These are phyloP conservation scores for Periophthalmodon schlosseri DNA, from an alignment of 2,113 vertebrate species.

Conservation along the genomic window DNA sequence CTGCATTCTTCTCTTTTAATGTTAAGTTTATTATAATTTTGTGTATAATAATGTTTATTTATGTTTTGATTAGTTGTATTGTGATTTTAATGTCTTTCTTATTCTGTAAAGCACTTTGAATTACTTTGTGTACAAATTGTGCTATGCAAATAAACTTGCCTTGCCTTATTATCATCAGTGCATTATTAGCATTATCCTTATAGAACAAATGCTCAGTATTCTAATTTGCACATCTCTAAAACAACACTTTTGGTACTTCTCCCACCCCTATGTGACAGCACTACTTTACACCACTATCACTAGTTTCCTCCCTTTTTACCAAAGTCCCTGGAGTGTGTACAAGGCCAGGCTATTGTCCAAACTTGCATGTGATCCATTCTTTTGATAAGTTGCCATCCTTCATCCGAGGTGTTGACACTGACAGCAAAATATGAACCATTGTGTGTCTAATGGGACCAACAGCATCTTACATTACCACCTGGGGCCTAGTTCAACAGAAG, in stretches of 20 bases:
- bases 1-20: no score
- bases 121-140: no score
- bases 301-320: slow-evolving; percentile 28
- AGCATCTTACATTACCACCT: slow-evolving; percentile 70
- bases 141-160: no score
- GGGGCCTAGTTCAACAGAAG: slow-evolving; percentile 52
- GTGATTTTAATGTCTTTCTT: no score
- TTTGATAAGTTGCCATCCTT: slow-evolving; percentile 62
- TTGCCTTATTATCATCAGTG: no score
- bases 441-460: slow-evolving; percentile 45
- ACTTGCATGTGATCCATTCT: slow-evolving; percentile 60
- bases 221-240: no score
- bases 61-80: no score
- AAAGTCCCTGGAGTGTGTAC: slow-evolving; percentile 43
- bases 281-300: slow-evolving; percentile 8
- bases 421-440: slow-evolving; percentile 50
- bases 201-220: no score
- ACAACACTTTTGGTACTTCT: neutral
- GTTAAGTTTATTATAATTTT: no score
- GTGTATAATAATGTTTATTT: no score
- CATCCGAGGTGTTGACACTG: slow-evolving; percentile 50
- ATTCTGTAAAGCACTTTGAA: no score
- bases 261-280: slow-evolving; percentile 8
- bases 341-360: slow-evolving; percentile 42
- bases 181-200: no score